Base-by-base conservation (phyloP, 2,797 vertebrate species). In the Lycodopsis pacificus region DNA sequence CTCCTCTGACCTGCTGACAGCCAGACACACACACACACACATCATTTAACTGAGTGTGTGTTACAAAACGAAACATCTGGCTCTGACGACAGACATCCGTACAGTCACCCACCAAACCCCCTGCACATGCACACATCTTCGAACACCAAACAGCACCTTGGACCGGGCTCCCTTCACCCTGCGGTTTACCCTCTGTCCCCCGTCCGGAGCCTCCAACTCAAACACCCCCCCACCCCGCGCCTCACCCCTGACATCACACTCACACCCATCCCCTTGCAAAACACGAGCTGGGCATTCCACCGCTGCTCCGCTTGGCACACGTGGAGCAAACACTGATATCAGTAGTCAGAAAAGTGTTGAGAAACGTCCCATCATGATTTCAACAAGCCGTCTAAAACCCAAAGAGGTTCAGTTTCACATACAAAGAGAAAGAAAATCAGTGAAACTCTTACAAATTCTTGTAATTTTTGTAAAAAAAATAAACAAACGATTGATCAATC, bases 81-180 rank as follows among this genome's bases (percentile, higher is more conserved):
- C 38, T 68, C 61, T n/a, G 61, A 71, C 59, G 22, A 78, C 25
- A 65, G 51, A 63, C 77, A 68, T 70, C 63, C 0, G 7, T 62
- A 75, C 40, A 56, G 51, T 75, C 73, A 64, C 22, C 40, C 48
- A 54, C 11, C 69, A 9, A 20, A 42, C 71, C 32, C 66, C 61
- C 75, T 36, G 57, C 77, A 81, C 30, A 70, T 66, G 80, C 76
- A 83, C 84, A 91, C 62, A 65, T 85, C 77, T 75, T 75, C 70
- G 84, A 79, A 90, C 83, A 90, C 90, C 92, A 87, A 90, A 90
- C 89, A 78, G 80, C 86, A 81, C 83, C 83, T 76, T 72, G 34
- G 65, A 79, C 80, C 5, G 69, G 75, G 49, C 81, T 82, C 81
- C 86, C 80, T 91, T 87, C 82, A 79, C 51, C 65, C 77, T 13